phyloP scores from a whole-genome alignment of 2,888 invertebrate species.

The Ecliptopera silaceata region DNA sequence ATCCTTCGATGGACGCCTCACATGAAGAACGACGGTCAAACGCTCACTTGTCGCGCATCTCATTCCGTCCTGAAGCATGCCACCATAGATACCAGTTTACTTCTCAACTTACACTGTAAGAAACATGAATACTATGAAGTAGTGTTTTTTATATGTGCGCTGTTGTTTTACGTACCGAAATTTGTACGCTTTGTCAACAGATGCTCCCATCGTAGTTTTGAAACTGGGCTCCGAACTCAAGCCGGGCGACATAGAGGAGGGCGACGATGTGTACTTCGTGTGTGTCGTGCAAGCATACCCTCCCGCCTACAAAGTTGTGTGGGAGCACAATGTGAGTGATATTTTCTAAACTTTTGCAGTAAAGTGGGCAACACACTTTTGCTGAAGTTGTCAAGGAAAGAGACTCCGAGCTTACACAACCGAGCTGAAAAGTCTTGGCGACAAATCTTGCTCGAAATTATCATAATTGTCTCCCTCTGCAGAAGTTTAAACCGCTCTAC shows the following conservation, averaged over 20 bases:
- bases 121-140: conserved; percentile 29
- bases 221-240: conserved; percentile 72
- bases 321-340: conserved; percentile 79
- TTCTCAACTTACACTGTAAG: conserved; percentile 95
- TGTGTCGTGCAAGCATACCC: conserved; percentile 76
- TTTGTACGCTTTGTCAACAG: conserved; percentile 45
- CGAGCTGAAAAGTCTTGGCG: conserved; percentile 18
- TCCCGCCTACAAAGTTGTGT: conserved; percentile 80
- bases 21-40: conserved; percentile 89
- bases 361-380: conserved; percentile 21
- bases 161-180: not conserved
- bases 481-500: conserved; percentile 1
- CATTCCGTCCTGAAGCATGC: conserved; percentile 89
- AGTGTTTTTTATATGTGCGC: not conserved
- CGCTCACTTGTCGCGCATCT: conserved; percentile 91
- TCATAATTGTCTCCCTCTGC: conserved; percentile 8
- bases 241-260: conserved; percentile 78
- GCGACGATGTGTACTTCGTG: conserved; percentile 78
- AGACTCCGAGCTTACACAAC: conserved; percentile 9
- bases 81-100: conserved; percentile 90
- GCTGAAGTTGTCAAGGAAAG: conserved; percentile 19
- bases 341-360: conserved; percentile 21
- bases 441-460: conserved; percentile 8
- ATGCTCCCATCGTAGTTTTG: conserved; percentile 70
- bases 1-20: conserved; percentile 89